Evolutionary conservation across 2,797 vertebrate species (phyloP).

Genomic region (Chromis chromis): DNA sequence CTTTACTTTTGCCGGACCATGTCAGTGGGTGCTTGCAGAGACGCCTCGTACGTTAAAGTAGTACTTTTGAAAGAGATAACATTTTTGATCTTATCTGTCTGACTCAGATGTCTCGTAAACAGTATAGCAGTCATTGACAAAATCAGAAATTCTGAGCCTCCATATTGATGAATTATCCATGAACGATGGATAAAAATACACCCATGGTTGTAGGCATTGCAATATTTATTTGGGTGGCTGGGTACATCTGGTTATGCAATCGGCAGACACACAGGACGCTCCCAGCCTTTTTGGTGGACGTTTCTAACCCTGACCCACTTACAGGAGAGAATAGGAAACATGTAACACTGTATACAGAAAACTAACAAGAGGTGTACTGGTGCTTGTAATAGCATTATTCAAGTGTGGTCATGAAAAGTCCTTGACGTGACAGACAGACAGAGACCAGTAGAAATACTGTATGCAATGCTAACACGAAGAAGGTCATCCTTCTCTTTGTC

Average conservation of each 20-base stretch:
- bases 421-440: neutral
- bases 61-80: neutral
- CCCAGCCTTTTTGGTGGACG: constrained; percentile 52
- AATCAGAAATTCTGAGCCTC: constrained; percentile 14
- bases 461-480: neutral
- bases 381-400: neutral
- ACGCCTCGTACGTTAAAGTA: neutral
- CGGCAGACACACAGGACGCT: constrained; percentile 61
- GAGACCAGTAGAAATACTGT: neutral
- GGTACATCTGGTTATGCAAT: constrained; percentile 74
- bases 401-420: constrained; percentile 11
- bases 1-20: neutral
- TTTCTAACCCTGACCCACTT: constrained; percentile 67
- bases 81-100: neutral
- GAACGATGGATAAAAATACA: constrained; percentile 73
- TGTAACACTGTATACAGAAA: constrained; percentile 5
- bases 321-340: constrained; percentile 21
- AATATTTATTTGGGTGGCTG: constrained; percentile 77
- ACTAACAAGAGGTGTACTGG: neutral
- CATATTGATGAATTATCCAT: constrained; percentile 74
- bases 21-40: neutral
- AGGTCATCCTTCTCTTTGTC: constrained; percentile 25
- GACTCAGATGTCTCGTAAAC: neutral
- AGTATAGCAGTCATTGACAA: neutral
- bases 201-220: constrained; percentile 47